Evolutionary conservation across 2,113 vertebrate genomes (phyloP), one percentile per base, ranked within the genome.

Genomic region (Lophura nycthemera): DNA sequence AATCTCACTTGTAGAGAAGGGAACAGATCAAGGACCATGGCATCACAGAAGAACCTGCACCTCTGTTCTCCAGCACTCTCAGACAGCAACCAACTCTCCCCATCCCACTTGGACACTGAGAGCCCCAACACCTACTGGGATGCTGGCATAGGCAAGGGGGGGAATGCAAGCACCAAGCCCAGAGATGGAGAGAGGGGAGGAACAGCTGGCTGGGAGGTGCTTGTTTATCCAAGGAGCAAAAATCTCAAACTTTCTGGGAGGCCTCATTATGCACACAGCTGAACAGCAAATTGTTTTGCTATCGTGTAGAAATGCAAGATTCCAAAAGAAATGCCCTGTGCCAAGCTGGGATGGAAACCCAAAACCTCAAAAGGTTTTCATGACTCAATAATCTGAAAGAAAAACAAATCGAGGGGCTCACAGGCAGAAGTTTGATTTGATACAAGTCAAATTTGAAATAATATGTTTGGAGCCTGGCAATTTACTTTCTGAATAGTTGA

Each of bases 401-500:
- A 64, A 95, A 96, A 93, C 67, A 87, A 95, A 85, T 70, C 67
- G 75, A 93, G 92, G 42, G 86, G 42, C 56, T 92, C 60, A 78
- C n/a, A 95, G 65, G n/a, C 50, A 89, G 72, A 92, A 93, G 65
- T 93, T 91, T 95, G 57, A 95, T 95, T 91, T 95, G 65, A n/a
- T 92, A 90, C 60, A 91, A 90, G 95, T 86, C 50, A 77, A 71
- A 92, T 93, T 60, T 85, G 34, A 92, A 95, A 94, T 91, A 83
- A 80, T 19, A 83, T 61, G 72, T 95, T 86, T 77, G 63, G 72
- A 81, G 73, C 63, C 78, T 88, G 73, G 73, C 82, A 91, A 91
- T 92, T 93, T 92, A 94, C 89, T 90, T 88, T 65, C 40, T 91
- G 83, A 95, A 78, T 61, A 69, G 93, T 6, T 95, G 79, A 88